Base-by-base conservation (phyloP, 92 coral and sea anemone genomes). In the Chrysogorgia sp. region DNA sequence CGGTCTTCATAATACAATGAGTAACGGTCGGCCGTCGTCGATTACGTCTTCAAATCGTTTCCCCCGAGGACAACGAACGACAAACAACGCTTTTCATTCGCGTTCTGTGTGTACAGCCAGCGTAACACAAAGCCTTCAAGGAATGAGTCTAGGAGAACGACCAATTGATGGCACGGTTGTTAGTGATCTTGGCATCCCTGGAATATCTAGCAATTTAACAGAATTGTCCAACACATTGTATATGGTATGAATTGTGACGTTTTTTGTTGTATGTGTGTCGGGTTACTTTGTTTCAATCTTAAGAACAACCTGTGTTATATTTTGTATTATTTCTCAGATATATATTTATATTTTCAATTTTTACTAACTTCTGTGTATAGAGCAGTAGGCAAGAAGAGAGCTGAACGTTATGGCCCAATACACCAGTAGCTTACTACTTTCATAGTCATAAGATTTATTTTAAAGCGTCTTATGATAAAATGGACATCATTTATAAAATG, bases 121-220 rank as follows among this genome's bases (percentile, higher is more conserved):
- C 80, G 87, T 94, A 74, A 94, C 98, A 24, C 97, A 94, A 79
- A 92, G 98, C 59, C 81, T 94, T 37, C 98, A 94, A 76, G 88
- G 92, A 62, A 80, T 94, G 77, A 91, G 82, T 74, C 67, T 94
- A 59, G 88, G 90, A 19, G 89, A 92, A 66, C 93, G 92, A 31
- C 98, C 98, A 12, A 92, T 94, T 52, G 98, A 94, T 76, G 97
- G 98, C 12, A 94, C 98, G 10, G 86, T 94, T 59, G 83, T 94
- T 76, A 92, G 92, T 74, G 96, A 89, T 60, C 89, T 92, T 26
- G 85, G 93, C 40, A 89, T 91, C 58, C 89, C 90, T 59, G 98
- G 98, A 66, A 94, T 91, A 49, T 87, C 97, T 56, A 96, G 97
- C 35, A 83, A 93, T 63, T 82, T 80, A n/a, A 94, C 88, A 40